Evolutionary conservation across 1,140 invertebrate species (phyloP).

Genomic region (Aplysia californica): DNA sequence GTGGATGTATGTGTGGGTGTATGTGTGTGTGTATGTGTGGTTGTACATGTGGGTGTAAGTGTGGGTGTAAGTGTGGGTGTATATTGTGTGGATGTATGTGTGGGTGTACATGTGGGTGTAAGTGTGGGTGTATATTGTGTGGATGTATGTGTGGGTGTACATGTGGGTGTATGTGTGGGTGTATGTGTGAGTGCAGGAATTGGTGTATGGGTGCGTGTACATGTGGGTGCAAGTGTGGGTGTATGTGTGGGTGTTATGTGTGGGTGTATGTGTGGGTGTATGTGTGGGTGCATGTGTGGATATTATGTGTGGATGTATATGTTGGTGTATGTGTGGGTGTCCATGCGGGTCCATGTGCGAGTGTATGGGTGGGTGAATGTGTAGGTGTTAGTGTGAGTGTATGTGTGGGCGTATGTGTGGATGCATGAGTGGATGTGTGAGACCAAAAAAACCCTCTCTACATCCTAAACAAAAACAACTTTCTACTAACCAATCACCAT

Average conservation of each 20-base stretch:
- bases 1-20: too few species aligned
- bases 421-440: not conserved
- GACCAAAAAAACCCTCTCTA: too few species aligned
- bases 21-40: too few species aligned
- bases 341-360: not conserved
- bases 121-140: not conserved
- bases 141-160: not conserved
- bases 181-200: not conserved
- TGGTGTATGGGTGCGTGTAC: not conserved
- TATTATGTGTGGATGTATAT: not conserved
- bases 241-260: not conserved
- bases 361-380: not conserved
- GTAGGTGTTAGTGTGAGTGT: not conserved
- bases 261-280: not conserved
- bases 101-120: too few species aligned
- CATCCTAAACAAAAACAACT: too few species aligned
- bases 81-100: too few species aligned
- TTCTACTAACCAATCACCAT: too few species aligned
- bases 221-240: not conserved
- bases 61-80: not conserved
- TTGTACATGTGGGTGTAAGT: not conserved
- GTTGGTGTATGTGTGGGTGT: not conserved
- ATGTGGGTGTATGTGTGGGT: not conserved
- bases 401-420: not conserved
- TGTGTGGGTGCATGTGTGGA: not conserved